Evolutionary conservation across 2,113 vertebrate species (phyloP), one percentile per base, ranked within the genome.

Genomic region (Pterocles orientalis): DNA sequence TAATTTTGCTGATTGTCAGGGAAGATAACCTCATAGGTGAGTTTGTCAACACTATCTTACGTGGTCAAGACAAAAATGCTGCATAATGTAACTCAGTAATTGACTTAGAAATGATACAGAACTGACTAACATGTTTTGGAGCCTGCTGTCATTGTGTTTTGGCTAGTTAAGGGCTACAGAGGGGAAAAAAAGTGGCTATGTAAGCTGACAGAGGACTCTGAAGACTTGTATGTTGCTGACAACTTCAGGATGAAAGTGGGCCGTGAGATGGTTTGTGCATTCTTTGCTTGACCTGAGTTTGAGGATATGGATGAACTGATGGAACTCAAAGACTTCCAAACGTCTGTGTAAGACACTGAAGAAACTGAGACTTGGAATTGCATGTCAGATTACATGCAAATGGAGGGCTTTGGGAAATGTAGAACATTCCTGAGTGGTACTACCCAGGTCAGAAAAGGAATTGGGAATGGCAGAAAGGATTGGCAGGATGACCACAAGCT

Each of bases 101-200:
- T 53, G 7, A 90, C 43, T 29, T 80, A 69, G 16, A 76, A 72
- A 80, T 51, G 0, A 24, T 51, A 53, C 9, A 50, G 43, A 36
- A 36, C 36, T 36, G 36, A 36, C 36, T 36, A 36, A 16, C 13
- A 28, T 28, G 10, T 3, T 48, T 86, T 77, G 21, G 21, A 82
- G 14, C 6, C 36, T 47, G 28, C 45, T 18, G 23, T 80, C 15
- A 23, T 41, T 43, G 20, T 25, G 7, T 64, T 75, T 53, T 69
- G 36, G 25, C 24, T 64, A 81, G 12, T 41, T 82, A 68, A 61
- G 13, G 48, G 39, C 51, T 29, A 9, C 12, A 20, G 31, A 26
- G 19, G 11, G 6, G 2, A 14, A 61, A 23, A 8, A 20, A 29
- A 8, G 4, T 6, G 9, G 6, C 23, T 85, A 31, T 3, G 1